phyloP scores from a whole-genome alignment of 2,113 vertebrate species.

The Cynocephalus volans region DNA sequence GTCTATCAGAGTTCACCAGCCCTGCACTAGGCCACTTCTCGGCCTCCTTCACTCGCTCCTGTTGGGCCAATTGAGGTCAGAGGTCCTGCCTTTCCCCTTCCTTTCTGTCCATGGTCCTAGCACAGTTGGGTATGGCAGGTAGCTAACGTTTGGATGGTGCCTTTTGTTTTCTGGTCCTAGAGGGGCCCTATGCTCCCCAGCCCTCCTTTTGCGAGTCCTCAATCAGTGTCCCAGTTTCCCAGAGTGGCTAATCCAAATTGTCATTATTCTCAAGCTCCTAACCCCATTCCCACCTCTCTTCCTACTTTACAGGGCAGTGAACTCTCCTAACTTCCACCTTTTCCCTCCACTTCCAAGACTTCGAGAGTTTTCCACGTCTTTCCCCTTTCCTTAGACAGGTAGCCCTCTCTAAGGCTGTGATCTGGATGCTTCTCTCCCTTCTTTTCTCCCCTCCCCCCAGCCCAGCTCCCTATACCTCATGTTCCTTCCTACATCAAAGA shows the following conservation, averaged over 20 bases:
- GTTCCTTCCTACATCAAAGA: background rate
- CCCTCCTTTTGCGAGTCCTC: background rate
- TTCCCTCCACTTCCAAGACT: background rate
- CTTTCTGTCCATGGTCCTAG: background rate
- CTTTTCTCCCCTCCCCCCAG: too few relatives aligned
- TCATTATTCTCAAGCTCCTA: background rate
- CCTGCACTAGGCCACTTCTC: background rate
- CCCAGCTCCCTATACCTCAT: accelerated
- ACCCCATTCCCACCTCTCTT: background rate
- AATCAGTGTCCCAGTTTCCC: background rate
- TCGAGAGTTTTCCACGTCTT: background rate
- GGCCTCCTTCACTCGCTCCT: background rate
- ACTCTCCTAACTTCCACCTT: background rate
- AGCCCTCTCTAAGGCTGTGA: too few relatives aligned
- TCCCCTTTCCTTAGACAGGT: background rate
- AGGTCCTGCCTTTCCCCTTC: background rate
- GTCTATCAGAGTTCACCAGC: background rate
- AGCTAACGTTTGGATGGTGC: background rate
- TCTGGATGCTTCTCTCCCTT: background rate
- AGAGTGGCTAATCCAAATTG: background rate
- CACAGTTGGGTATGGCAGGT: background rate
- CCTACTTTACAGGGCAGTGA: background rate
- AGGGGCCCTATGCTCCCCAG: background rate
- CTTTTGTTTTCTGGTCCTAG: background rate
- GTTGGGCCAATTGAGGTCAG: background rate